Evolutionary conservation across 2,797 vertebrate genomes (phyloP), one percentile per base, ranked within the genome.

Genomic region (Microctenopoma steveboyesi): DNA sequence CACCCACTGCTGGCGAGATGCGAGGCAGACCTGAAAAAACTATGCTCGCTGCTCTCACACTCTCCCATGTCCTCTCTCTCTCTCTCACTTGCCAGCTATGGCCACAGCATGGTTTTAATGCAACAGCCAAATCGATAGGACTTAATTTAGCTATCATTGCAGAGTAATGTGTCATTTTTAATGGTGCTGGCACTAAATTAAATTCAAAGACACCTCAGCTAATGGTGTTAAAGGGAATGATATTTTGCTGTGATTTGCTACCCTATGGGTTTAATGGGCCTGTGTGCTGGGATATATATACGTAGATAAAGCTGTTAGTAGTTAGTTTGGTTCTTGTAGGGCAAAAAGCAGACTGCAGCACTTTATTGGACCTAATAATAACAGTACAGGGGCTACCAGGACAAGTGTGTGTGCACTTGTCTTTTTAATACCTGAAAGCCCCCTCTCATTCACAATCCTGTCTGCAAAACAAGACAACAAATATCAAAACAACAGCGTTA

Each of bases 81-180:
- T 69, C 78, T 71, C 61, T 77, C 82, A 76, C 72, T 85, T 80
- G 81, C 83, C 87, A 86, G 86, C 87, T 51, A 76, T 43, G 58
- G 85, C 83, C 86, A 80, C 83, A 82, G 81, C 82, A 84, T 73
- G 62, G 80, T 71, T 87, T 89, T 92, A 93, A 93, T 92, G 91
- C 87, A 91, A 90, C 83, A 72, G 81, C 82, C 62, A 74, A 92
- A 93, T 93, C 92, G 88, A 93, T 92, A 89, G 83, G 86, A 92
- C 87, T 93, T 93, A 86, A 92, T 92, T 91, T 87, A 93, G 89
- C 88, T 90, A 91, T 92, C 91, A 92, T 91, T 90, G 90, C 83
- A 74, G 88, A 86, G 90, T 92, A 90, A 91, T 92, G 88, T 93
- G 92, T 93, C 90, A 92, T 93, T 93, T 91, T 91, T 91, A 92